Evolutionary conservation across 1,140 invertebrate genomes (phyloP).

Genomic region (Andrena cerasifolii): DNA sequence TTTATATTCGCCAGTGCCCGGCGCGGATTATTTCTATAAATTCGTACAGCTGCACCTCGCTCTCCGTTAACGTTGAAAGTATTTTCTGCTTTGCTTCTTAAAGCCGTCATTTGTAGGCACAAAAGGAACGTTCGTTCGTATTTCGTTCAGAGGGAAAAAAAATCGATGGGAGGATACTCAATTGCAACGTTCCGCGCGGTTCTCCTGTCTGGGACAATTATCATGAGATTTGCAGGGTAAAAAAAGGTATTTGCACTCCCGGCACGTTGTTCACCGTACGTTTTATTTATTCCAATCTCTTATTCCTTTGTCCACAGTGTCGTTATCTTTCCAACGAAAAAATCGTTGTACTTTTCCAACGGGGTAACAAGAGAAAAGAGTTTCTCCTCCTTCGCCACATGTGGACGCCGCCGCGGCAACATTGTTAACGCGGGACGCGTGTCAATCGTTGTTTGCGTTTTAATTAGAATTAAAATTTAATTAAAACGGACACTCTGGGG

Average conservation of each 20-base stretch:
- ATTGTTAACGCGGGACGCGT: neutral
- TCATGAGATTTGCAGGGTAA: conserved; percentile 10
- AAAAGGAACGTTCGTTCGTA: neutral
- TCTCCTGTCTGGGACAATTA: neutral
- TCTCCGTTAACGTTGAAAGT: neutral
- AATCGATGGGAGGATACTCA: neutral
- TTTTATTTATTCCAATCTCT: no score
- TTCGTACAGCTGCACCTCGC: neutral
- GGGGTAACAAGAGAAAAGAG: no score
- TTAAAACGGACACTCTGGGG: neutral
- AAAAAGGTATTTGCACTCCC: neutral
- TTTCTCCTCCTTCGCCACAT: no score
- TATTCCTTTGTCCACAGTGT: no score
- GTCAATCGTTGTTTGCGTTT: conserved; percentile 2
- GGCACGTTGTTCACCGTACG: neutral
- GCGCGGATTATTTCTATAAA: neutral
- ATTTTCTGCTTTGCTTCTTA: conserved; percentile 7
- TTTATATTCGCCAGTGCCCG: neutral
- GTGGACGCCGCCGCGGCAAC: no score
- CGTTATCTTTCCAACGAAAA: no score
- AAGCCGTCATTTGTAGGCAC: neutral
- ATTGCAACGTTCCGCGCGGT: neutral
- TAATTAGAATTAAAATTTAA: conserved; percentile 29
- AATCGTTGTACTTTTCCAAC: no score
- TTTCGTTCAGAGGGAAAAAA: neutral